phyloP scores from a whole-genome alignment of 35 echinoderm and acorn worm species.

The Eucidaris tribuloides region DNA sequence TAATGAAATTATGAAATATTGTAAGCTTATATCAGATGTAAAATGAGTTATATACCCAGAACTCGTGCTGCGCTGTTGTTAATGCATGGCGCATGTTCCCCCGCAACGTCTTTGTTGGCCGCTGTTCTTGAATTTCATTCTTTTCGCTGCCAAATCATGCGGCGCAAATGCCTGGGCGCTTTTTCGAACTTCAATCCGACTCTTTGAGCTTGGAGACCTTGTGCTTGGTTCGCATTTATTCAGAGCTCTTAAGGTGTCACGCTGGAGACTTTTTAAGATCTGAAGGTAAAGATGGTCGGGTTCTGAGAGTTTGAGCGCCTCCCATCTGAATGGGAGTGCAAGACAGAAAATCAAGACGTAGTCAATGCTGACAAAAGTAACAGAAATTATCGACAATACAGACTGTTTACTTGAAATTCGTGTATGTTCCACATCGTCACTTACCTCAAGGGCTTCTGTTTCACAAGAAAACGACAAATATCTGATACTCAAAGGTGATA shows the following conservation, averaged over 20 bases:
- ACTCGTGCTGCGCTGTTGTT: slow-evolving; percentile 66
- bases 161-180: slow-evolving; percentile 74
- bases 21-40: no score
- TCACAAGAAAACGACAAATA: no score
- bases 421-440: no score
- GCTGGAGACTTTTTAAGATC: slow-evolving; percentile 48
- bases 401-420: no score
- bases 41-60: slow-evolving; percentile 30
- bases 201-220: slow-evolving; percentile 35
- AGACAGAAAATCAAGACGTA: no score
- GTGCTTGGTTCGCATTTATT: slow-evolving; percentile 64
- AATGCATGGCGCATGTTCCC: slow-evolving; percentile 91
- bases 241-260: slow-evolving; percentile 52
- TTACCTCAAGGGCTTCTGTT: no score
- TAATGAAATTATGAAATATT: no score
- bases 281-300: slow-evolving; percentile 38
- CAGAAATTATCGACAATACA: no score
- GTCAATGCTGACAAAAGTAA: no score
- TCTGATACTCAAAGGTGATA: no score
- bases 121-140: slow-evolving; percentile 70
- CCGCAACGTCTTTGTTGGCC: slow-evolving; percentile 46
- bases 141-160: slow-evolving; percentile 54
- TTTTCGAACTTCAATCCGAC: slow-evolving; percentile 38
- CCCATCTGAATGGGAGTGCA: slow-evolving; percentile 31
- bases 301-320: slow-evolving; percentile 42